Base-by-base conservation (phyloP, 2,113 vertebrate species). In the Brachionichthys hirsutus region DNA sequence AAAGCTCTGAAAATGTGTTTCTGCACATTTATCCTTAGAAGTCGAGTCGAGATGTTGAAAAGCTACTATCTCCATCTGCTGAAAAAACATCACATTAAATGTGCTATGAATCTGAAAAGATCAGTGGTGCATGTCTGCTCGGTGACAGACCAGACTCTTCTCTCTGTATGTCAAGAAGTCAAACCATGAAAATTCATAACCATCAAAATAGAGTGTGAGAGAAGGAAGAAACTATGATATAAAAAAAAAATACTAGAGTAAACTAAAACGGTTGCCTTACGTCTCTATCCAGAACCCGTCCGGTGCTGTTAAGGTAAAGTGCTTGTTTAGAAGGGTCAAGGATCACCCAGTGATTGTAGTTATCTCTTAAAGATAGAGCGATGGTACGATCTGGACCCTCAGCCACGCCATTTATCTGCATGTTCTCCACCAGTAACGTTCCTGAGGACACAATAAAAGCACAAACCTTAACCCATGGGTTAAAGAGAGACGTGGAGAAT, bases 361-460 rank as follows among this genome's bases (percentile, higher is more conserved):
- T 99, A 86, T 96, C 94, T 79, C 92, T 93, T 45, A 99, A 78
- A 7, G 94, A 94, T 49, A 98, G 91, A 35, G 95, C 94, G 14
- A 99, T 99, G 70, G 95, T 99, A 17, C 93, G 93, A 42, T 93
- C 82, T 0, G 92, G 92, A 59, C 94, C 96, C 72, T 93, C 88
- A 0, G 95, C 94, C 40, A 93, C 91, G 1, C 97, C 97, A 62
- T 98, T 98, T 80, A 99, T 99, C 85, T 98, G 92, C 96, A 99
- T 98, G 70, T 94, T 97, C 81, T 97, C 95, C 83, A 99, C 94
- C 82, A 99, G 73, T 78, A 99, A 84, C 0, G 97, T 98, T 82
- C 97, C 97, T 99, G 88, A 8, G 0, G 43, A 84, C 56, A 75
- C 71, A 73, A 45, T 12, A 17, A n/a, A 52, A 46, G 20, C 13